Base-by-base conservation (phyloP, 2,888 invertebrate species). In the Agonopterix subpropinquella region DNA sequence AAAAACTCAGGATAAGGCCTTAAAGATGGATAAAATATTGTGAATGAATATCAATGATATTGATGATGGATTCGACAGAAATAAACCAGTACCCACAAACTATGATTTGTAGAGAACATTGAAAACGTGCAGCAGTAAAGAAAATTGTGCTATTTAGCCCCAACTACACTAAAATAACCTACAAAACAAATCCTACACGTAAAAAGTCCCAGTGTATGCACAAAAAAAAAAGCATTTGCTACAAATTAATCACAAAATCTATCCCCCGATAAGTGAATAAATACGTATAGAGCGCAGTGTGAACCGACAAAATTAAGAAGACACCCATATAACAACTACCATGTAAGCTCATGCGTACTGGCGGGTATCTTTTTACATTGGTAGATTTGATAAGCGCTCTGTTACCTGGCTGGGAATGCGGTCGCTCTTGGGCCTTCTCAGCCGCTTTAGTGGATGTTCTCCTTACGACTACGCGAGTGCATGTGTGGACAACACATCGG, bases 391-490 rank as follows among this genome's bases (percentile, higher is more conserved):
- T 71, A 63, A 62, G 83, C 83, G 85, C 86, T 81, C 83, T 83
- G 70, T 86, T 89, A 89, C 89, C 89, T 89, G 89, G 89, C 85
- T 89, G 89, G 76, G 89, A 89, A 79, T 89, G 89, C 65, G 89
- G 89, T 79, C 89, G 83, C 67, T 89, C 89, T 87, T 89, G 89
- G 79, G 86, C 81, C 85, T 89, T 89, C 78, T 89, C 89, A 77
- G 89, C 84, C 81, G 86, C 85, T 86, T 89, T 89, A 80, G 89
- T 89, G 80, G 89, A 89, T 65, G 88, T 88, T 87, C 89, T 89
- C 85, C 89, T 82, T 82, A 89, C 88, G 82, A 89, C 89, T 89
- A 87, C 80, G 80, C 83, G 88, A 67, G 87, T 83, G 87, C 86
- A 86, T 88, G 88, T 82, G 88, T 85, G 86, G 83, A 88, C 87